phyloP scores from a whole-genome alignment of 2,113 vertebrate genomes.

The Shinisaurus crocodilurus region DNA sequence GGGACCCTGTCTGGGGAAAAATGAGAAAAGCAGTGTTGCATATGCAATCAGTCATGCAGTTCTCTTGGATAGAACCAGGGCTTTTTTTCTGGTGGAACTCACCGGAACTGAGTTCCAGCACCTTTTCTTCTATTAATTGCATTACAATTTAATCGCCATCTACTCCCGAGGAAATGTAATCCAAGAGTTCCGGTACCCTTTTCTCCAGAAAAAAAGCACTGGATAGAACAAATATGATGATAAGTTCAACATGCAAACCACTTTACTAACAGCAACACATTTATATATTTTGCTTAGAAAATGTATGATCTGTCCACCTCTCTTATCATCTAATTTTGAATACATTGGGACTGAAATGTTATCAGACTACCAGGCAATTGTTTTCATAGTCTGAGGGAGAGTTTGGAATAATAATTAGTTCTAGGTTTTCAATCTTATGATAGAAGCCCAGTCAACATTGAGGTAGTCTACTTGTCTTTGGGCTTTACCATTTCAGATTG shows the following conservation, averaged over 20 bases:
- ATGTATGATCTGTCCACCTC: background rate
- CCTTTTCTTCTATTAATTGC: too few relatives aligned
- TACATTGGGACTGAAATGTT: background rate
- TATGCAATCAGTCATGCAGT: background rate
- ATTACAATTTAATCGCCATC: too few relatives aligned
- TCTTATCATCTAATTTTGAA: background rate
- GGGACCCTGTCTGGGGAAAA: background rate
- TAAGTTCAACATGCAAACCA: background rate
- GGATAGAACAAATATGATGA: background rate
- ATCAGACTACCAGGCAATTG: background rate
- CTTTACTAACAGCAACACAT: background rate
- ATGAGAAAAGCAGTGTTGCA: background rate
- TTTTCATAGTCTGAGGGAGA: rapidly evolving
- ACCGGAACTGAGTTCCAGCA: too few relatives aligned
- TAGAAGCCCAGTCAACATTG: background rate
- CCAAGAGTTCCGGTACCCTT: too few relatives aligned
- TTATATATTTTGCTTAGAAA: background rate
- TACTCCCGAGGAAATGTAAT: too few relatives aligned
- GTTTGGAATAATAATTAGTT: background rate
- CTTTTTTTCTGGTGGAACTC: too few relatives aligned
- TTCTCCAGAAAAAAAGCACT: too few relatives aligned
- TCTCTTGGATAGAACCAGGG: background rate
- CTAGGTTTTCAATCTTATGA: background rate
- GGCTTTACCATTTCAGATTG: background rate
- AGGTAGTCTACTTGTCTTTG: background rate